Percentiles rank a stretch among this genome's conserved stretches.
These are phyloP conservation scores for Caenorhabditis doughertyi DNA, from an alignment of 2,888 invertebrate genomes.

Conservation along the genomic window DNA sequence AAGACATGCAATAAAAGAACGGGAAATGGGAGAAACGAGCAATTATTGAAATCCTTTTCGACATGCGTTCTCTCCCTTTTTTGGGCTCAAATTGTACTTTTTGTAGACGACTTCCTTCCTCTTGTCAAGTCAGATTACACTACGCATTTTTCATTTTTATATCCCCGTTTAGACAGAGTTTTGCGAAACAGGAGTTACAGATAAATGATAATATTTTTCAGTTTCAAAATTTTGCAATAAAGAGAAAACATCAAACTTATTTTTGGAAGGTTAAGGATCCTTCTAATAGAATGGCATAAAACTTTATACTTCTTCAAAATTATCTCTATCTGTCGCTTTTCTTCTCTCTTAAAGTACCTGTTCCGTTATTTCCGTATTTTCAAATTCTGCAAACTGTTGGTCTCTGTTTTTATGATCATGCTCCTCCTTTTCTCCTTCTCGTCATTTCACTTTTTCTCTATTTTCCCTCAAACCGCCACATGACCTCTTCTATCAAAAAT, in stretches of 20 bases:
- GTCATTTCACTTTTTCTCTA: constrained; percentile 10
- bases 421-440: neutral
- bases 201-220: no score
- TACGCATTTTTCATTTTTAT: neutral
- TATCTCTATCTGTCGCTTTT: no score
- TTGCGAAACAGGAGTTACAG: no score
- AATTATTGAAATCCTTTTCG: constrained; percentile 10
- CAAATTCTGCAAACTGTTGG: constrained; percentile 14
- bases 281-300: no score
- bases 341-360: neutral
- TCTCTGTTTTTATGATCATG: constrained; percentile 18
- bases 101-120: neutral
- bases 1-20: neutral
- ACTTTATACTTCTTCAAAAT: no score
- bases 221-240: no score
- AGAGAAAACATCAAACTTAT: no score
- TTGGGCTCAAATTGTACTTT: neutral
- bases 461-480: constrained; percentile 25
- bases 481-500: constrained; percentile 29
- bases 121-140: neutral
- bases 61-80: constrained; percentile 1
- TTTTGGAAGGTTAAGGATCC: no score
- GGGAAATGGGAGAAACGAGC: neutral
- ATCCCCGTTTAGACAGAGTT: neutral
- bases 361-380: neutral